Evolutionary conservation across 2,888 invertebrate species (phyloP).

Genomic region (Heliconius sara): DNA sequence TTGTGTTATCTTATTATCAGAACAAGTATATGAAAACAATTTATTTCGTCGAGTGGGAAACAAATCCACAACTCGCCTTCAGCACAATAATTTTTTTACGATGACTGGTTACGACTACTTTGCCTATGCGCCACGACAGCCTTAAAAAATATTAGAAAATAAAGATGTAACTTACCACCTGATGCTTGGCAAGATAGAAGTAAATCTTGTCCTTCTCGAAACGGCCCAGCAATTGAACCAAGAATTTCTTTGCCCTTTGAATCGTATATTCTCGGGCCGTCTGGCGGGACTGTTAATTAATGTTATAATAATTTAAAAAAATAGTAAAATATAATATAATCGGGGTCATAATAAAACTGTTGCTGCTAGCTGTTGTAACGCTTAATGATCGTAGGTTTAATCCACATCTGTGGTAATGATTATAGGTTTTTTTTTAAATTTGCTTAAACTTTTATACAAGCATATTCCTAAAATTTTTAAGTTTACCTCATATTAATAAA

Average conservation of each 20-base stretch:
- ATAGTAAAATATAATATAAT: neutral
- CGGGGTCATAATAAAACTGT: neutral
- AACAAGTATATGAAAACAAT: too few species aligned
- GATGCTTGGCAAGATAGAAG: conserved; percentile 93
- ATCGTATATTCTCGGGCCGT: conserved; percentile 91
- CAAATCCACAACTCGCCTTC: too few species aligned
- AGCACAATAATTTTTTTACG: too few species aligned
- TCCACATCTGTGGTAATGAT: neutral
- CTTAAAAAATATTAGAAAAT: neutral
- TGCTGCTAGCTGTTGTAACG: too few species aligned
- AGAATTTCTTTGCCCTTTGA: conserved; percentile 91
- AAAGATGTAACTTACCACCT: conserved; percentile 86
- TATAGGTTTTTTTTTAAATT: neutral
- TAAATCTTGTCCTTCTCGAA: conserved; percentile 93
- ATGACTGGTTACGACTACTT: too few species aligned
- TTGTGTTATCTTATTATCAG: too few species aligned
- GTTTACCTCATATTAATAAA: too few species aligned
- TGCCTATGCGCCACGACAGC: too few species aligned
- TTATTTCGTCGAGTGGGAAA: too few species aligned
- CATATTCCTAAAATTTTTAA: neutral
- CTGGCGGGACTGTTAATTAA: conserved; percentile 88
- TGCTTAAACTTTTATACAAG: neutral
- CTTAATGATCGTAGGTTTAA: neutral
- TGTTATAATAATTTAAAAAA: neutral
- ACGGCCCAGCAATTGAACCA: conserved; percentile 90